Base-by-base conservation (phyloP, 2,797 vertebrate species). In the Darevskia mixta region DNA sequence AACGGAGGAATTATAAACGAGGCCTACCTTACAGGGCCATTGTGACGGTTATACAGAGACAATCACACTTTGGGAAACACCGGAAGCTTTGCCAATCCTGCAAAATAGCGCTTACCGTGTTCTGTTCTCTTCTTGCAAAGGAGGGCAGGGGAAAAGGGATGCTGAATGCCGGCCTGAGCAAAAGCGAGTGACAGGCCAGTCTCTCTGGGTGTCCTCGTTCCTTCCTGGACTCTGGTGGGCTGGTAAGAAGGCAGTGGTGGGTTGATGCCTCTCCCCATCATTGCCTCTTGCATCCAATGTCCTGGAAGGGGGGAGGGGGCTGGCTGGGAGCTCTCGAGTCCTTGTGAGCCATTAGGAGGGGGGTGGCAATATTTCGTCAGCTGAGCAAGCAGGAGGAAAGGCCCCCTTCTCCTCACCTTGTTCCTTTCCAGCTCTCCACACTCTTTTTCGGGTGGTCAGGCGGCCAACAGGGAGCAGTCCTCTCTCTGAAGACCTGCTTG, bases 251-350 rank as follows among this genome's bases (percentile, higher is more conserved):
- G 38, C 29, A 15, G 2, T 2, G 5, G 3, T 10, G 38, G 41
- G 75, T 6, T 3, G 64, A 72, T 61, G 32, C 17, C 45, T 49
- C 32, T 58, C 17, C 18, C 58, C 17, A 5, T 23, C 64, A 71
- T 11, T 10, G 8, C 41, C 66, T 25, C 27, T 7, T 55, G 83
- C 71, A 29, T 41, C 66, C 2, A 8, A 58, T 3, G 7, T 64
- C 61, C 20, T 13, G 5, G 15, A 17, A 0, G 7, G 7, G 1
- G 13, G 43, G 5, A 3, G 10, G 27, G 0, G 8, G 64, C 5
- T 8, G 58, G 13, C 49, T 55, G 35, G 23, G 13, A 0, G 29
- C 9, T 77, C 27, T 45, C 23, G 20, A 8, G 61, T 23, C 87
- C 41, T 71, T 55, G 75, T 41, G 73, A 78, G 23, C 45, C 64